Evolutionary conservation across 2,113 vertebrate genomes (phyloP).

Genomic region (Rhinoptilus africanus): DNA sequence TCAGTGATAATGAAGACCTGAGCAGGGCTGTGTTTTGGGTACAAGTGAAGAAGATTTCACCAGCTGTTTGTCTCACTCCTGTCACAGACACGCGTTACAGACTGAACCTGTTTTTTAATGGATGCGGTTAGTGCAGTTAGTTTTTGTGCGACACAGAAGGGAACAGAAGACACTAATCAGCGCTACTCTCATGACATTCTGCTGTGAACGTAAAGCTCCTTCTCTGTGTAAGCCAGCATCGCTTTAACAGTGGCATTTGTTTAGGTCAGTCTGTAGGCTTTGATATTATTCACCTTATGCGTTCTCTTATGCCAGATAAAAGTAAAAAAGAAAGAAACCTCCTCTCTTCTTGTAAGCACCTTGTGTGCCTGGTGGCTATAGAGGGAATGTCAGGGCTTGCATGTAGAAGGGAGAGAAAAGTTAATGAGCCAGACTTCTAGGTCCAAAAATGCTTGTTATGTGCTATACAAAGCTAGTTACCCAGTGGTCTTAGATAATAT

Average conservation of each 20-base stretch:
- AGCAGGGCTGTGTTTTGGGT: background rate
- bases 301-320: background rate
- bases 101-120: background rate
- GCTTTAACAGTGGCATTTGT: background rate
- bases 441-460: background rate
- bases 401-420: background rate
- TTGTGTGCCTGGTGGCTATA: background rate
- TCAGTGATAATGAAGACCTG: background rate
- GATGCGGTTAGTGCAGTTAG: background rate
- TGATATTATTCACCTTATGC: background rate
- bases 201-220: background rate
- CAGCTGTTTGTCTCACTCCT: background rate
- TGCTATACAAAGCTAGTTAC: background rate
- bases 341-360: background rate
- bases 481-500: background rate
- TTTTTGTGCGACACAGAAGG: background rate
- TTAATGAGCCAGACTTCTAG: background rate
- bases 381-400: background rate
- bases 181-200: background rate
- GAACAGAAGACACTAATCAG: background rate
- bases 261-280: background rate
- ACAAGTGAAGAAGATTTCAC: background rate
- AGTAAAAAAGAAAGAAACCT: background rate
- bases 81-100: background rate
- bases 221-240: background rate